Percentiles rank a stretch among this genome's conserved stretches.
Conservation (phyloP, 2,113 vertebrate genomes). For the Pristiophorus japonicus region DNA sequence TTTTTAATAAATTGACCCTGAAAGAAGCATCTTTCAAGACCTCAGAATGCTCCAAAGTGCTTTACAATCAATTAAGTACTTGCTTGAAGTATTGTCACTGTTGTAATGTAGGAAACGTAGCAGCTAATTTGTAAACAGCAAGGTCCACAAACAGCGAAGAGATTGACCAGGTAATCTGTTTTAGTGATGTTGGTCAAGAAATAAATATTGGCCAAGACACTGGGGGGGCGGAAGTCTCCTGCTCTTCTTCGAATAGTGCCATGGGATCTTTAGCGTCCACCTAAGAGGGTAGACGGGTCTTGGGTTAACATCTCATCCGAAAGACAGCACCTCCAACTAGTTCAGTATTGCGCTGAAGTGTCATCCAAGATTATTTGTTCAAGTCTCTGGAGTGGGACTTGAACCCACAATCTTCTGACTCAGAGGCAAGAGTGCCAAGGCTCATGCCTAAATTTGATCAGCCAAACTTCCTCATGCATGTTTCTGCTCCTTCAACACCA, state of each 20-base stretch:
- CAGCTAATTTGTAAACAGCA: not conserved
- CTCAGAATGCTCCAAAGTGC: not conserved
- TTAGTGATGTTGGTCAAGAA: not conserved
- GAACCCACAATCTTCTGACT: not conserved
- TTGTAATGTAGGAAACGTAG: not conserved
- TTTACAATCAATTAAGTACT: not conserved
- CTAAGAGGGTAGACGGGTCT: not conserved
- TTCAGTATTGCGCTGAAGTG: not conserved
- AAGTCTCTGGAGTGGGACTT: not conserved
- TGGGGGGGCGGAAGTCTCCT: not conserved
- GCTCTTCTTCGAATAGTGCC: not conserved
- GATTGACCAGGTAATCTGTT: not conserved
- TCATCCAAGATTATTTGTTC: not conserved
- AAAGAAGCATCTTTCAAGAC: not conserved
- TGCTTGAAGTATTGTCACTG: not conserved
- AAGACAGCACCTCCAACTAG: not conserved
- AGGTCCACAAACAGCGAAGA: not conserved
- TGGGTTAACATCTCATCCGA: not conserved
- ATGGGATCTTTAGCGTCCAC: not conserved
- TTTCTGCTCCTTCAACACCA: not conserved
- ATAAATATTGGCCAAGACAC: not conserved
- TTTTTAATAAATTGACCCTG: not conserved
- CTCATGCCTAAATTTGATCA: not conserved
- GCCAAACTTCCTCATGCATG: not conserved
- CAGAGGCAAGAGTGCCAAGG: not conserved